Percentiles rank a stretch among this genome's conserved stretches.
phyloP scores from a whole-genome alignment of 2,888 invertebrate species.

The Eustalomyia histrio region DNA sequence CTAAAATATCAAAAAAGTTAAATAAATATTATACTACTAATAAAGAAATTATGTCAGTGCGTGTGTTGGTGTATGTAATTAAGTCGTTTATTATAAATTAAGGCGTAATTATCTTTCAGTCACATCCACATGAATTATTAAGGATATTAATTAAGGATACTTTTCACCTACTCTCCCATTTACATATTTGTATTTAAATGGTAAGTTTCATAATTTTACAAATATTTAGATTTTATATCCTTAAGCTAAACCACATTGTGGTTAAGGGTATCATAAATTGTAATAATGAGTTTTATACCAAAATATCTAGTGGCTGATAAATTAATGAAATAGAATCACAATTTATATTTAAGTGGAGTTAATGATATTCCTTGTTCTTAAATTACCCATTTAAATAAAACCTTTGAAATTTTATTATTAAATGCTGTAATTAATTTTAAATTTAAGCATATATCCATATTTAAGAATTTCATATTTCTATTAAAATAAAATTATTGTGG shows the following conservation, averaged over 20 bases:
- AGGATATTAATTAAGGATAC: slow-evolving; percentile 64
- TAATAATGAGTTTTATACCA: background rate
- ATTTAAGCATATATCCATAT: too few species aligned
- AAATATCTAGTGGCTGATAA: background rate
- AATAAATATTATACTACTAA: too few species aligned
- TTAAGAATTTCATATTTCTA: too few species aligned
- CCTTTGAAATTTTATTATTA: too few species aligned
- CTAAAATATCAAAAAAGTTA: too few species aligned
- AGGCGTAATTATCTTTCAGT: slow-evolving; percentile 31
- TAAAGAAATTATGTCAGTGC: background rate
- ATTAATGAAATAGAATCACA: slow-evolving; percentile 4
- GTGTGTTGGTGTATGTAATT: slow-evolving; percentile 31
- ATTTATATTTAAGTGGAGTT: slow-evolving; percentile 7
- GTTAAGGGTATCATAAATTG: slow-evolving; percentile 2
- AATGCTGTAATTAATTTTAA: too few species aligned
- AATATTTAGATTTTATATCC: slow-evolving; percentile 9
- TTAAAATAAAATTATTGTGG: too few species aligned
- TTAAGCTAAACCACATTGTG: slow-evolving; percentile 31
- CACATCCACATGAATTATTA: slow-evolving; percentile 48
- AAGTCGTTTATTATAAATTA: slow-evolving; percentile 44
- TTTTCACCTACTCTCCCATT: slow-evolving; percentile 15
- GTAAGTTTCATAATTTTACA: slow-evolving; percentile 43
- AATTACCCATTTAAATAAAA: background rate
- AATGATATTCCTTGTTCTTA: background rate
- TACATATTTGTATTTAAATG: slow-evolving; percentile 38